phyloP scores from a whole-genome alignment of 2,797 vertebrate genomes.

The Xenops minutus region DNA sequence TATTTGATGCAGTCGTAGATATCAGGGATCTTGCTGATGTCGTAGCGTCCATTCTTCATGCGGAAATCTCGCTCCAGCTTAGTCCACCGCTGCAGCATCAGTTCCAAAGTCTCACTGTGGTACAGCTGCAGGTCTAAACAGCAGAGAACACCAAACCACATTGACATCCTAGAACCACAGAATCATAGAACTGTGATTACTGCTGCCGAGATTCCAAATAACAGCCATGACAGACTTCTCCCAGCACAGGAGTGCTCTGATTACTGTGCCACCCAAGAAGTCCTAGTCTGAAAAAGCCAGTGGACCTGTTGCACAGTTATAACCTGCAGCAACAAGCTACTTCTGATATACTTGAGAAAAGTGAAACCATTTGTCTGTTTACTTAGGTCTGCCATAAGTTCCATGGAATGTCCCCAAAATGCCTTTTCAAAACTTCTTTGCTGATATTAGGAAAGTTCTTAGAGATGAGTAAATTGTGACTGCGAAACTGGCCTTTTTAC shows the following conservation, averaged over 20 bases:
- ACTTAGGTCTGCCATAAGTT: background rate
- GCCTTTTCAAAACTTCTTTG: background rate
- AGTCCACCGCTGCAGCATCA: slow-evolving; percentile 98
- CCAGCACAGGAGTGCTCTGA: background rate
- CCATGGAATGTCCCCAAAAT: background rate
- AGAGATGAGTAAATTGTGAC: background rate
- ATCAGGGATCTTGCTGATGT: slow-evolving; percentile 98
- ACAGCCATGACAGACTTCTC: background rate
- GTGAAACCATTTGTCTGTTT: background rate
- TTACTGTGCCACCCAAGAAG: background rate
- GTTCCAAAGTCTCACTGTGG: slow-evolving; percentile 94
- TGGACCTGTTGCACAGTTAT: background rate
- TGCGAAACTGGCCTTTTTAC: background rate
- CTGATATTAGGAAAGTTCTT: background rate
- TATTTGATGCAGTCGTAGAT: slow-evolving; percentile 99
- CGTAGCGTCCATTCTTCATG: slow-evolving; percentile 94
- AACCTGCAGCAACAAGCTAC: background rate
- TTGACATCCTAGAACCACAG: background rate
- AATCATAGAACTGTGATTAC: background rate
- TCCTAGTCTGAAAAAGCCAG: background rate
- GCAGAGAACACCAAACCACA: background rate
- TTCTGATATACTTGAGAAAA: background rate
- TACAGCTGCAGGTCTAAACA: slow-evolving; percentile 92
- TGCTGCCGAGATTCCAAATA: background rate
- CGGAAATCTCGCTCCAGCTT: slow-evolving; percentile 95